Conservation (phyloP, 2,888 invertebrate species). For the Cephus rjabovi region DNA sequence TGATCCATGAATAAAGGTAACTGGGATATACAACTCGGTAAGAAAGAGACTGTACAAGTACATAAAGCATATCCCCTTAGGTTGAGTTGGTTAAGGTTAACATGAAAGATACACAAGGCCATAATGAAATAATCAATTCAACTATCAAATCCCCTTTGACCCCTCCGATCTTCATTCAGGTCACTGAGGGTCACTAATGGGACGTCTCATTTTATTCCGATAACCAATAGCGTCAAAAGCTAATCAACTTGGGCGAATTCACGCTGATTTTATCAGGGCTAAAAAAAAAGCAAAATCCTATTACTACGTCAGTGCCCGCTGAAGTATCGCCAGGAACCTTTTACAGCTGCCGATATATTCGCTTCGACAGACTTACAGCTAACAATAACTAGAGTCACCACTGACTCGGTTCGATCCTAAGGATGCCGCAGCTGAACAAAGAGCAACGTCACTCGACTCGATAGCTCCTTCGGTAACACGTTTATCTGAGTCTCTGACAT, state of each 20-base stretch:
- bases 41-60: neutral
- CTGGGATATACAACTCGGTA: neutral
- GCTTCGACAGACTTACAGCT: neutral
- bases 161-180: neutral
- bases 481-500: neutral
- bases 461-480: neutral
- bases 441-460: conserved; percentile 2
- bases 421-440: neutral
- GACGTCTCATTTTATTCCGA: neutral
- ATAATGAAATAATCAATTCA: neutral
- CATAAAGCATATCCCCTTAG: neutral
- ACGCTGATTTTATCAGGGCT: neutral
- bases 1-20: neutral
- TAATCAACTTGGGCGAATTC: neutral
- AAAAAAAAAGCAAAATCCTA: neutral
- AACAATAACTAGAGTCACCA: neutral
- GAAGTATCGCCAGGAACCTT: conserved; percentile 6
- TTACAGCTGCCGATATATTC: neutral
- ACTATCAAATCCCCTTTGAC: neutral
- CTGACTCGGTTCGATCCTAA: neutral
- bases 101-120: neutral
- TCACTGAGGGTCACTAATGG: neutral
- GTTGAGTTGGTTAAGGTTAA: neutral
- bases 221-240: neutral
- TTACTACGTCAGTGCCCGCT: conserved; percentile 21